Evolutionary conservation across 2,113 vertebrate genomes (phyloP).

Genomic region (Pollimyrus isidori): DNA sequence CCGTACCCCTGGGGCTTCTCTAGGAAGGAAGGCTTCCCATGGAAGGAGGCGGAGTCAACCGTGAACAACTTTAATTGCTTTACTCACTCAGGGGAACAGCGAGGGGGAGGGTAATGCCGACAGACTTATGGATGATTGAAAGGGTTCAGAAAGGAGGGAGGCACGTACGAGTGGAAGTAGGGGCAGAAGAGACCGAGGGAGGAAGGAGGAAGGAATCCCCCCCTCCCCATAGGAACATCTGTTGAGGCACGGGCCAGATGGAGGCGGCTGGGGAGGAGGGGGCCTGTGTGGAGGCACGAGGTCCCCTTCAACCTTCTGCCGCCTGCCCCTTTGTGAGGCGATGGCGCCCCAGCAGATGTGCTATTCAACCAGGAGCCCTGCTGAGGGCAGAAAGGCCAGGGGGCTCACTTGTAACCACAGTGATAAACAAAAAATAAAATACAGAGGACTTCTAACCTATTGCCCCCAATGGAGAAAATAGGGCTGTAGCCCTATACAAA

Average conservation of each 20-base stretch:
- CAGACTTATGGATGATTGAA: slow-evolving; percentile 34
- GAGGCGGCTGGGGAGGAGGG: slow-evolving; percentile 41
- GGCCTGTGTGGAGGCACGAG: slow-evolving; percentile 56
- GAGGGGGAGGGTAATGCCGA: slow-evolving; percentile 21
- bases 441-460: neutral
- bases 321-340: slow-evolving; percentile 15
- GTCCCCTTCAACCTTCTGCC: slow-evolving; percentile 46
- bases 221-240: slow-evolving; percentile 54
- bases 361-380: slow-evolving; percentile 37
- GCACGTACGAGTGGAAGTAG: neutral
- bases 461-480: slow-evolving; percentile 13
- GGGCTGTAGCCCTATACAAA: slow-evolving; percentile 18
- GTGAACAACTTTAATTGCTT: slow-evolving; percentile 34
- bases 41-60: neutral
- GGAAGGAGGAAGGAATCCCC: rapidly evolving
- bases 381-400: slow-evolving; percentile 30
- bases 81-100: slow-evolving; percentile 24
- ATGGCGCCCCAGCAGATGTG: slow-evolving; percentile 42
- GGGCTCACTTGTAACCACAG: slow-evolving; percentile 13
- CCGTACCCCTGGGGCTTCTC: neutral
- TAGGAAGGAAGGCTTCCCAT: neutral
- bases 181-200: slow-evolving; percentile 13
- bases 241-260: slow-evolving; percentile 58
- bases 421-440: slow-evolving; percentile 11
- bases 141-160: slow-evolving; percentile 29